A percentile compares a stretch with the other conserved stretches of the same genome.
Conservation (phyloP, 2,888 invertebrate genomes). For the Glyphotaelius pellucidus region DNA sequence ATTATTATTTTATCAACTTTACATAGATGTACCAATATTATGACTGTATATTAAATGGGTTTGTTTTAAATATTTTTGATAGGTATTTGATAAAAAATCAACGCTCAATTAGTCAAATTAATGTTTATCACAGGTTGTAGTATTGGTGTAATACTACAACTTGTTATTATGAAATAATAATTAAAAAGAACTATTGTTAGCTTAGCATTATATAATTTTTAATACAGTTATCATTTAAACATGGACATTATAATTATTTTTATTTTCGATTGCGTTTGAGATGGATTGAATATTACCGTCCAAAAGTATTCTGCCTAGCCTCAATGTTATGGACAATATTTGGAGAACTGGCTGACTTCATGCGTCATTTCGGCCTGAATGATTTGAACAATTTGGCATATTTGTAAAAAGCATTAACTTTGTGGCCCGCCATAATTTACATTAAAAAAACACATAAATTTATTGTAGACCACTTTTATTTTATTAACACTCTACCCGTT, state of each 20-base stretch:
- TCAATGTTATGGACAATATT: not conserved
- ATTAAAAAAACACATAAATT: too few relatives aligned
- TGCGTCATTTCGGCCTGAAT: too few relatives aligned
- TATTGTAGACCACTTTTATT: too few relatives aligned
- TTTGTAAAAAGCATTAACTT: too few relatives aligned
- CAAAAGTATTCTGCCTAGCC: not conserved
- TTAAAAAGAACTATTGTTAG: not conserved
- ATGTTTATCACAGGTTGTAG: not conserved
- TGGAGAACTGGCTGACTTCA: not conserved
- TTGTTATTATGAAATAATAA: not conserved
- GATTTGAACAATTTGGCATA: too few relatives aligned
- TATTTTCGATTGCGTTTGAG: not conserved
- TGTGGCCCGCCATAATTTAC: too few relatives aligned
- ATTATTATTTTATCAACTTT: not conserved
- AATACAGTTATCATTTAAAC: not conserved
- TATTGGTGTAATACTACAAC: not conserved
- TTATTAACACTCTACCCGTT: too few relatives aligned
- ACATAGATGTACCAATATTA: not conserved
- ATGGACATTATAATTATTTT: not conserved
- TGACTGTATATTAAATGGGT: not conserved
- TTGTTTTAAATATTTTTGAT: not conserved
- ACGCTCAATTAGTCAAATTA: not conserved
- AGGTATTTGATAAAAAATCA: not conserved
- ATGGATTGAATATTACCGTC: not conserved
- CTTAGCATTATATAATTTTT: not conserved